These are phyloP conservation scores for Erynnis tages DNA, from an alignment of 2,888 invertebrate species.

Conservation along the genomic window DNA sequence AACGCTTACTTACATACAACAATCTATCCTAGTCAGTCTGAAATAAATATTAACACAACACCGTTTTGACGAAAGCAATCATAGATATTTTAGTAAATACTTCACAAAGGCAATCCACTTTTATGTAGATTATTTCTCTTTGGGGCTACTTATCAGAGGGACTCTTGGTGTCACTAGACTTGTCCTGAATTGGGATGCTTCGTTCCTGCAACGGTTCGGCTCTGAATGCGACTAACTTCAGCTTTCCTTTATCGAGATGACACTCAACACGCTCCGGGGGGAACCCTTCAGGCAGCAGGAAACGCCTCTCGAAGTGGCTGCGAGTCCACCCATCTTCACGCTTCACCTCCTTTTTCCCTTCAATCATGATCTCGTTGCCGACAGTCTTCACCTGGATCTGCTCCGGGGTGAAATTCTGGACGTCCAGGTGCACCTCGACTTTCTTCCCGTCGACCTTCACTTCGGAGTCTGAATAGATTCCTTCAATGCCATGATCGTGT, in stretches of 20 bases:
- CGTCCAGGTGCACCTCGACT: conserved; percentile 87
- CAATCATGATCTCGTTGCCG: conserved; percentile 86
- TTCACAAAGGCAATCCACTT: background rate
- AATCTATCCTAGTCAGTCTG: conserved; percentile 29
- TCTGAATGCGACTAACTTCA: conserved; percentile 85
- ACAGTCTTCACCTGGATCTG: conserved; percentile 90
- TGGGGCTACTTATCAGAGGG: background rate
- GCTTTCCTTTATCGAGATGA: conserved; percentile 88
- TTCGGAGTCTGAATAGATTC: conserved; percentile 78
- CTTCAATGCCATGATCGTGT: conserved; percentile 62
- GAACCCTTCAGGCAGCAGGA: conserved; percentile 88
- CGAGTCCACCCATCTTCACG: conserved; percentile 88
- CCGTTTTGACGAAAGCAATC: background rate
- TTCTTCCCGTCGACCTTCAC: conserved; percentile 84
- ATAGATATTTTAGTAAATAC: background rate
- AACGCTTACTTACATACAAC: conserved; percentile 6
- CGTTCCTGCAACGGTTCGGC: conserved; percentile 60
- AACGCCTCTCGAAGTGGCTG: conserved; percentile 88
- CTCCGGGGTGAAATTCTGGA: conserved; percentile 89
- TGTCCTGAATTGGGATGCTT: conserved; percentile 60
- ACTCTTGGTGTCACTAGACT: conserved; percentile 33
- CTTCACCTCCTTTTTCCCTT: conserved; percentile 90
- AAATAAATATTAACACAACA: conserved; percentile 3
- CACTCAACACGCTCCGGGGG: conserved; percentile 88
- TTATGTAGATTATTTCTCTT: background rate